Evolutionary conservation across 1,140 invertebrate species (phyloP).

Genomic region (Caenorhabditis tropicalis): DNA sequence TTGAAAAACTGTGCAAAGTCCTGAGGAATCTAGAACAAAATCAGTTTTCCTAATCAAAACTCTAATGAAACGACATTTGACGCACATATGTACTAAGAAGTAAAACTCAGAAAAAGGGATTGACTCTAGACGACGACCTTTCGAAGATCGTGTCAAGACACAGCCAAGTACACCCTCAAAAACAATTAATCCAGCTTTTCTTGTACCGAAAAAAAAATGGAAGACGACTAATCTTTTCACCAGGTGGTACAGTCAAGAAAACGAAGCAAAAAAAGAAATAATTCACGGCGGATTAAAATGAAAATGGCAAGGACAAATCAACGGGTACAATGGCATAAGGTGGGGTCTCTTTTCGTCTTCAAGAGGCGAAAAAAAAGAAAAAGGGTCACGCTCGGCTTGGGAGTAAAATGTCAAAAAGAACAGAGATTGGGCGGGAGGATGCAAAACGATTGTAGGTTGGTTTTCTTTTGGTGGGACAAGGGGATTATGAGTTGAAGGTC

Average conservation of each 20-base stretch:
- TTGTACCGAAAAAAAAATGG: slow-evolving; percentile 26
- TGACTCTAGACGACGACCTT: no score
- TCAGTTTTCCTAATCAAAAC: no score
- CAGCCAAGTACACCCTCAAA: background rate
- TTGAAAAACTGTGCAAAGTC: no score
- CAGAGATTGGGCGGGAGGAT: background rate
- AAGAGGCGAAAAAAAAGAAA: background rate
- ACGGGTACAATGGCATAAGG: slow-evolving; percentile 35
- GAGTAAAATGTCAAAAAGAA: background rate
- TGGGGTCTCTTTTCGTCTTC: background rate
- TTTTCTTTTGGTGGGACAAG: slow-evolving; percentile 4
- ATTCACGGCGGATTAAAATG: slow-evolving; percentile 25
- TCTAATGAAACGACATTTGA: no score
- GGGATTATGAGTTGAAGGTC: slow-evolving; percentile 1
- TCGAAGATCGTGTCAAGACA: slow-evolving; percentile 1
- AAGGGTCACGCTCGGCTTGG: slow-evolving; percentile 15
- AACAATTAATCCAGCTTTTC: slow-evolving; percentile 38
- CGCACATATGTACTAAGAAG: no score
- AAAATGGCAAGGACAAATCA: slow-evolving; percentile 38
- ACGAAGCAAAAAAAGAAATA: background rate
- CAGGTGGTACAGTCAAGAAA: slow-evolving; percentile 3
- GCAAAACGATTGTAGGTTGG: slow-evolving; percentile 15
- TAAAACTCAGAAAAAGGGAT: no score
- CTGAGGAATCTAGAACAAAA: no score
- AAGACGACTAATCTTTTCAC: slow-evolving; percentile 25